These are phyloP conservation scores for Unio pictorum DNA, from an alignment of 2,888 invertebrate species.

Conservation along the genomic window DNA sequence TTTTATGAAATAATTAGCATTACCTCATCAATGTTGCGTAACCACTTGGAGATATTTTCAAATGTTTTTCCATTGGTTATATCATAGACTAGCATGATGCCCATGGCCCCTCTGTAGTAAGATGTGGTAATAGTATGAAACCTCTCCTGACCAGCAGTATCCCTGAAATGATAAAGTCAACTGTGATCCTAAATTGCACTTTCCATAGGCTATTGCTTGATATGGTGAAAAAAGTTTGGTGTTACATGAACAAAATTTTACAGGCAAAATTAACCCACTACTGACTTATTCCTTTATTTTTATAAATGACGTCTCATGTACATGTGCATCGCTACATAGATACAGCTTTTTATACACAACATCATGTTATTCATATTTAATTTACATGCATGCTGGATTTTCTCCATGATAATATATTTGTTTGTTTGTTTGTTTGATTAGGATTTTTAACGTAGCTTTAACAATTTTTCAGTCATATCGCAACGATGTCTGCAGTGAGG, in stretches of 20 bases:
- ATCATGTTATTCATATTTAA: too few relatives aligned
- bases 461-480: too few relatives aligned
- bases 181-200: background rate
- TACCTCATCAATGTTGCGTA: constrained; percentile 97
- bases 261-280: too few relatives aligned
- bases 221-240: background rate
- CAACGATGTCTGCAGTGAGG: too few relatives aligned
- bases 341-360: too few relatives aligned
- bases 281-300: too few relatives aligned
- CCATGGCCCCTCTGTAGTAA: constrained; percentile 98
- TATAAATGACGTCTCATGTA: too few relatives aligned
- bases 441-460: too few relatives aligned
- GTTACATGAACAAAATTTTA: background rate
- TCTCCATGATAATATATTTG: too few relatives aligned
- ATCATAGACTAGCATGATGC: constrained; percentile 94
- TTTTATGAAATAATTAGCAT: background rate
- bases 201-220: background rate
- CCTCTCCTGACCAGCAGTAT: constrained; percentile 96
- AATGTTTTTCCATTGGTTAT: constrained; percentile 98
- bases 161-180: constrained; percentile 73
- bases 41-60: constrained; percentile 98
- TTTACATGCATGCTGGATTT: too few relatives aligned
- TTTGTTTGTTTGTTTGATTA: too few relatives aligned
- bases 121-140: constrained; percentile 99
- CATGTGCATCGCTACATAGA: too few relatives aligned